Percentiles rank a stretch among this genome's conserved stretches.
These are phyloP conservation scores for Sphaerophoria taeniata DNA, from an alignment of 2,888 invertebrate species.

Conservation along the genomic window DNA sequence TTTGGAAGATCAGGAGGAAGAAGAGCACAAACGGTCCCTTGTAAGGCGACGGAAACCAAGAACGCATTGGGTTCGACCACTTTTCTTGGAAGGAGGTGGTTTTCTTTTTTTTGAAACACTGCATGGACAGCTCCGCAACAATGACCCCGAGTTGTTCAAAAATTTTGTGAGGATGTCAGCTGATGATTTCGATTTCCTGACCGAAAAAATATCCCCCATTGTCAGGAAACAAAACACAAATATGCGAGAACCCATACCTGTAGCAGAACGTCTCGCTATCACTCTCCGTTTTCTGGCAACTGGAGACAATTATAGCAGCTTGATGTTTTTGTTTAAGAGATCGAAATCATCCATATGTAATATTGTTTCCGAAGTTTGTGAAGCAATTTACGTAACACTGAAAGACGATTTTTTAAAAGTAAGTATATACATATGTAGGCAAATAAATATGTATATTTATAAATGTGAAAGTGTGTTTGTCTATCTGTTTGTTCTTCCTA, in stretches of 20 bases:
- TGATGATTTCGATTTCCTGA: no score
- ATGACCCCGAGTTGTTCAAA: background rate
- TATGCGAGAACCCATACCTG: no score
- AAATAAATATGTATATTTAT: background rate
- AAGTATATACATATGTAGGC: background rate
- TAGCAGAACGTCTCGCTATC: background rate
- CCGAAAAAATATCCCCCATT: no score
- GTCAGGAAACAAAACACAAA: no score
- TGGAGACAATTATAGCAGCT: background rate
- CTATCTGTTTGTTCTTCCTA: no score
- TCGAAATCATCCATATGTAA: slow-evolving; percentile 3
- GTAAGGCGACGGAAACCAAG: slow-evolving; percentile 6
- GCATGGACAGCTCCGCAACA: background rate
- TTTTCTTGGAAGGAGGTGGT: no score
- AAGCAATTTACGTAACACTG: slow-evolving; percentile 6
- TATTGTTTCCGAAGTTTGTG: slow-evolving; percentile 2
- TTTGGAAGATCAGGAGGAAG: no score
- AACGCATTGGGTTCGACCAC: background rate
- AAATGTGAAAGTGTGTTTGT: no score
- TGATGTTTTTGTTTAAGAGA: slow-evolving; percentile 3
- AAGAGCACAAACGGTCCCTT: background rate
- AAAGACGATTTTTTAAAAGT: no score
- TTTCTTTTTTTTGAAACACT: slow-evolving; percentile 3
- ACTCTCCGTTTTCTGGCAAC: slow-evolving; percentile 3
- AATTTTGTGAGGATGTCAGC: background rate